These are phyloP conservation scores for Trissonchulus sp. DNA, from an alignment of 2,888 invertebrate genomes.

Conservation along the genomic window DNA sequence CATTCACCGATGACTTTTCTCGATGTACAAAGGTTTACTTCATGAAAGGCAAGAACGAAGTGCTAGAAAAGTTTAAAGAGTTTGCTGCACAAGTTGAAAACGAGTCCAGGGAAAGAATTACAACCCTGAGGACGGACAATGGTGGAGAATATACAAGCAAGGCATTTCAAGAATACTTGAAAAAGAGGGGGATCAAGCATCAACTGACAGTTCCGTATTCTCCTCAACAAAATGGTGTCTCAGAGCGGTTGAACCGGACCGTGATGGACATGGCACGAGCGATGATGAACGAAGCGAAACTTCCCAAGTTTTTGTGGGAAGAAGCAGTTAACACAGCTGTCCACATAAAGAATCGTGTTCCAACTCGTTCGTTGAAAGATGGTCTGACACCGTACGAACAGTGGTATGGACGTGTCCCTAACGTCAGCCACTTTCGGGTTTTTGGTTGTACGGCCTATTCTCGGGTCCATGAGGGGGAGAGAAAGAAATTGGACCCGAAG, in stretches of 20 bases:
- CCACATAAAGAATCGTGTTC: not conserved
- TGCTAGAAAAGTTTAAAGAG: not conserved
- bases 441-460: not conserved
- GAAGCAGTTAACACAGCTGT: not conserved
- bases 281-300: not conserved
- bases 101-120: not conserved
- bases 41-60: not conserved
- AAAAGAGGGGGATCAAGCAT: not conserved
- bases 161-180: not conserved
- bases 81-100: not conserved
- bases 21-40: not conserved
- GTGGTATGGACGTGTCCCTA: not conserved
- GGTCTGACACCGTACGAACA: not conserved
- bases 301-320: not conserved
- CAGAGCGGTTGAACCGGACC: not conserved
- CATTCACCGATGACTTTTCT: not conserved
- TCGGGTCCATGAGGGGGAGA: not conserved
- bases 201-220: not conserved
- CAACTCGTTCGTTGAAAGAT: not conserved
- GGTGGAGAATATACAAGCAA: not conserved
- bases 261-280: not conserved
- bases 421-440: not conserved
- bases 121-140: not conserved
- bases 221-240: not conserved
- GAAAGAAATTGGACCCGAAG: not conserved